phyloP scores from a whole-genome alignment of 2,888 invertebrate genomes.

The Torymus auratus region DNA sequence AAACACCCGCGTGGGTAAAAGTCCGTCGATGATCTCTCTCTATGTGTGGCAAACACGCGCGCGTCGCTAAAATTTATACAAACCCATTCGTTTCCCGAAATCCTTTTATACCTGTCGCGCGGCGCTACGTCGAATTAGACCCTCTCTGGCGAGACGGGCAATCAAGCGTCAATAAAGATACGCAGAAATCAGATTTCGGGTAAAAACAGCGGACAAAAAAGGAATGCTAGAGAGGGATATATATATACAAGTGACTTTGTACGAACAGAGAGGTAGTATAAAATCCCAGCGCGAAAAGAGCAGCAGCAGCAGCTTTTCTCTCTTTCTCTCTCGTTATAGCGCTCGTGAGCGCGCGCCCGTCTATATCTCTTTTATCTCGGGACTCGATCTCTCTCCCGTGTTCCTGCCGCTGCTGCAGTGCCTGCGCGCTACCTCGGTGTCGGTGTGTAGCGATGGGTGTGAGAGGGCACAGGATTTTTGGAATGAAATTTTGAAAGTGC shows the following conservation, averaged over 20 bases:
- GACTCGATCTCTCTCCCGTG: constrained; percentile 15
- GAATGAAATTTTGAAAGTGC: too few species aligned
- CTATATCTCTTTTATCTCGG: constrained; percentile 43
- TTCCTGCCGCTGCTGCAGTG: neutral
- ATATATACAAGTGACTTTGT: constrained; percentile 14
- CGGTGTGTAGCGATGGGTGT: constrained; percentile 19
- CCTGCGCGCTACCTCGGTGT: constrained; percentile 2
- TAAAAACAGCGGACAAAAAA: constrained; percentile 3
- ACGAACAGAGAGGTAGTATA: constrained; percentile 11
- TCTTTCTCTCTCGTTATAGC: constrained; percentile 21
- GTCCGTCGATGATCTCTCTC: too few species aligned
- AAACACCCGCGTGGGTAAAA: too few species aligned
- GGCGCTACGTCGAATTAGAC: too few species aligned
- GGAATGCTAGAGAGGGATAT: neutral
- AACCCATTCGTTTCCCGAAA: too few species aligned
- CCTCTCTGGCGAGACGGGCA: neutral
- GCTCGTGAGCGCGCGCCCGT: neutral
- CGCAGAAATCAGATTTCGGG: constrained; percentile 18
- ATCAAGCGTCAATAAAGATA: constrained; percentile 43
- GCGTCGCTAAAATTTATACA: too few species aligned
- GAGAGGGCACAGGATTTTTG: too few species aligned
- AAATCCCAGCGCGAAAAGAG: constrained; percentile 53
- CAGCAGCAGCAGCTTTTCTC: neutral
- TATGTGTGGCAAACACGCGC: too few species aligned
- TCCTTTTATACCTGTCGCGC: too few species aligned